These are phyloP conservation scores for Drymonia ruficornis DNA, from an alignment of 2,888 invertebrate species.

Conservation along the genomic window DNA sequence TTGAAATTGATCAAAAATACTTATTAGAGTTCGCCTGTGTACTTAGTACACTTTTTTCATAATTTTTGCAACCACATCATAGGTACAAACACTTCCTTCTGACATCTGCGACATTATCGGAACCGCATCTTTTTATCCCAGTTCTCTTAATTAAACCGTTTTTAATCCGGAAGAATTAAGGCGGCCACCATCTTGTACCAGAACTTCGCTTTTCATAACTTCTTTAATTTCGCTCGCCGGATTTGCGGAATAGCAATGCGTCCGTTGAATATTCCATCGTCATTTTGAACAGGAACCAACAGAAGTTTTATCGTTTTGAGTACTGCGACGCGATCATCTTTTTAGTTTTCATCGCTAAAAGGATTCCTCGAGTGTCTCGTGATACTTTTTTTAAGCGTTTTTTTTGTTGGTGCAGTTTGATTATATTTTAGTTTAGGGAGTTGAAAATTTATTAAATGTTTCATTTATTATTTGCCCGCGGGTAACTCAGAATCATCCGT, in stretches of 20 bases:
- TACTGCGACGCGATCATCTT: slow-evolving; percentile 37
- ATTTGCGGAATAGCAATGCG: slow-evolving; percentile 49
- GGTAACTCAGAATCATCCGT: background rate
- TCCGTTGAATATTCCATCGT: slow-evolving; percentile 58
- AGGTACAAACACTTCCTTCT: background rate
- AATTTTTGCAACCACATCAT: too few relatives aligned
- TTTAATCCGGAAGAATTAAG: slow-evolving; percentile 50
- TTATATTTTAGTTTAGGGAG: too few relatives aligned
- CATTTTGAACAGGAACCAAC: slow-evolving; percentile 60
- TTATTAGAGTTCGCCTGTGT: too few relatives aligned
- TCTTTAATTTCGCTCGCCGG: slow-evolving; percentile 62
- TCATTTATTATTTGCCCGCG: too few relatives aligned
- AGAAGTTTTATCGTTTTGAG: slow-evolving; percentile 56
- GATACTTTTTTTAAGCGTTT: background rate
- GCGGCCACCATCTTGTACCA: slow-evolving; percentile 38
- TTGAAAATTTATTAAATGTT: too few relatives aligned
- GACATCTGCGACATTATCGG: background rate
- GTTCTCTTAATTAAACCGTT: slow-evolving; percentile 57
- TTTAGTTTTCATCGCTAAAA: slow-evolving; percentile 32
- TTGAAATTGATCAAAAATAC: too few relatives aligned
- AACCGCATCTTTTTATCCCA: slow-evolving; percentile 37
- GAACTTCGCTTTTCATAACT: slow-evolving; percentile 63
- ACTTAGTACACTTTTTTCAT: too few relatives aligned
- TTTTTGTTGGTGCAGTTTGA: background rate
- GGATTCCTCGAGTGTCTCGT: background rate